Evolutionary conservation across 2,797 vertebrate species (phyloP), one percentile per base, ranked within the genome.

Genomic region (Enteromius mattozi): DNA sequence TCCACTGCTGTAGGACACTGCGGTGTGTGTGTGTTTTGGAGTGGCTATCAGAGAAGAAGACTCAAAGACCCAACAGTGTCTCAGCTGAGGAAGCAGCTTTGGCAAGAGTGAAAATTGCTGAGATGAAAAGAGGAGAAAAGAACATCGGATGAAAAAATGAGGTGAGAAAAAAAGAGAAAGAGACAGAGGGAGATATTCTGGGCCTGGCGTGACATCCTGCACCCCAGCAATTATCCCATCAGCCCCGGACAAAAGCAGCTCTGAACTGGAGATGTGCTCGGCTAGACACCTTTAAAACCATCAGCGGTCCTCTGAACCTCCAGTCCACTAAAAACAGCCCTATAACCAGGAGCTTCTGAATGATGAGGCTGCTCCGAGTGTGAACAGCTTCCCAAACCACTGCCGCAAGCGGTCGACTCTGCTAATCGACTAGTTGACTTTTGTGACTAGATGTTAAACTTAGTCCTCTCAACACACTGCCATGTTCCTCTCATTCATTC

Each of bases 181-280:
- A 30, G n/a, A 72, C 33, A 40, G 51, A 63, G 30, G 40, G 14
- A 65, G 76, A 76, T 47, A 80, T 33, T 54, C 49, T 47, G 35
- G 33, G 47, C 37, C 27, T 66, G 74, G 68, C 10, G 49, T 30
- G 74, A 76, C 51, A 56, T 56, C 33, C 72, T 8, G 49, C 51
- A 77, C 74, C 7, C 51, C 74, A 14, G 51, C 74, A 59, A 77
- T 77, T 77, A 77, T 40, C 51, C 51, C 74, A 77, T 77, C 51
- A 59, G 51, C 35, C 51, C 51, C 13, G 21, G 74, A 59, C 74
- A 59, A 77, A 59, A 40, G 30, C 51, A 9, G 30, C 27, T 37
- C 19, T 75, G 72, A 56, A 76, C 19, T 56, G 2, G 35, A 77
- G 51, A 77, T 24, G 51, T 4, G 35, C 74, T 17, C 13, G 3